Evolutionary conservation across 2,113 vertebrate species (phyloP).

Genomic region (Nibea coibor): DNA sequence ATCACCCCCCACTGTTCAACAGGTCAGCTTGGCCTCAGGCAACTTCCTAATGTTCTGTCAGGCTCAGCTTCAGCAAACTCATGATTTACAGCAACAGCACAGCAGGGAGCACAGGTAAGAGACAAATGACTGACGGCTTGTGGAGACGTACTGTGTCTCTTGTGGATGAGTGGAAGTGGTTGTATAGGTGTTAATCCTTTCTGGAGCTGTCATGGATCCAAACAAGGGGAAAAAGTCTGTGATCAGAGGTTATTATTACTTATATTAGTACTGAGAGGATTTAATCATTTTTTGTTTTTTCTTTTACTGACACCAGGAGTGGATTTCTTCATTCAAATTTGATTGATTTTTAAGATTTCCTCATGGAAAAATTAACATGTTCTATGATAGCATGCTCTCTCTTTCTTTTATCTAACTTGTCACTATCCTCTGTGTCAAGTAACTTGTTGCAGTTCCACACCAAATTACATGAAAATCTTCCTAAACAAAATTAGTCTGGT

Average conservation of each 20-base stretch:
- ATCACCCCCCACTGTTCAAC: conserved; percentile 57
- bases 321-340: background rate
- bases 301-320: background rate
- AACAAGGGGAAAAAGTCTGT: background rate
- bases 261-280: background rate
- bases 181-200: background rate
- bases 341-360: background rate
- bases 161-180: conserved; percentile 3
- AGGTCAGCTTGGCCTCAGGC: conserved; percentile 55
- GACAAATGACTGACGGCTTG: background rate
- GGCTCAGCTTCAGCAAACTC: conserved; percentile 85
- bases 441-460: background rate
- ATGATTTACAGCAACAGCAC: conserved; percentile 76
- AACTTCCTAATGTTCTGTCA: conserved; percentile 86
- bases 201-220: background rate
- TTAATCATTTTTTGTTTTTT: background rate
- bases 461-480: background rate
- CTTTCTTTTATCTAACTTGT: too few relatives aligned
- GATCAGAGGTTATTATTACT: background rate
- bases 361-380: background rate
- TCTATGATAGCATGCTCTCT: too few relatives aligned
- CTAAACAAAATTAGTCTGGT: background rate
- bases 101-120: conserved; percentile 81
- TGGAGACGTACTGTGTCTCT: background rate
- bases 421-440: background rate